Evolutionary conservation across 2,888 invertebrate species (phyloP), one percentile per base, ranked within the genome.

Genomic region (Cacoxenus indagator): DNA sequence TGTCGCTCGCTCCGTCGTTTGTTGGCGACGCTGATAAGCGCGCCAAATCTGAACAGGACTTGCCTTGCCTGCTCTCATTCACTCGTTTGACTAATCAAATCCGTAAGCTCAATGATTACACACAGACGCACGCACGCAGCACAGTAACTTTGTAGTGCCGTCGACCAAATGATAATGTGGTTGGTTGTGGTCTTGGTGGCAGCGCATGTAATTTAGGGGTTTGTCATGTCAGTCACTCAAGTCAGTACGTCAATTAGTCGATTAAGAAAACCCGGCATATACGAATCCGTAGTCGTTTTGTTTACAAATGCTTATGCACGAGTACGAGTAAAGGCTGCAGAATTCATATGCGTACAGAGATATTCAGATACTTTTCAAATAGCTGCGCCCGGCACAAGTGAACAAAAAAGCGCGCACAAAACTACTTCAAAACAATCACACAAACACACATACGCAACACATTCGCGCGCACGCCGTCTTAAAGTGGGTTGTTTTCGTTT

Each of bases 401-500:
- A 22, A 22, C 17, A 17, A 51, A 51, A 57, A 55, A 55, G 24
- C 27, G 57, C 57, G 29, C 57, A 57, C 57, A 57, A 24, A 55
- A 27, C 11, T 55, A 24, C n/a, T 2, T 19, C 51, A 51, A 17
- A 51, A 68, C 46, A 57, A 48, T 55, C 57, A n/a, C 51, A 65
- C 67, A 64, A 37, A 45, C 62, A 54, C 61, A 57, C 65, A 43
- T 59, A 65, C 68, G 65, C 59, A n/a, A 73, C 51, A 68, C 46
- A 69, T 57, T 65, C 68, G 64, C 65, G 68, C 64, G 48, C 64
- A 66, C 45, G 26, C 61, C n/a, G n/a, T n/a, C n/a, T 29, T 9
- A 31, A 70, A 71, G 67, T 70, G 72, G 70, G 70, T 73, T 64
- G 65, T 64, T 57, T 64, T 43, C 57, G 51, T 59, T 45, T 64